Base-by-base conservation (phyloP, 2,888 invertebrate genomes). In the Ophioninae sp. region DNA sequence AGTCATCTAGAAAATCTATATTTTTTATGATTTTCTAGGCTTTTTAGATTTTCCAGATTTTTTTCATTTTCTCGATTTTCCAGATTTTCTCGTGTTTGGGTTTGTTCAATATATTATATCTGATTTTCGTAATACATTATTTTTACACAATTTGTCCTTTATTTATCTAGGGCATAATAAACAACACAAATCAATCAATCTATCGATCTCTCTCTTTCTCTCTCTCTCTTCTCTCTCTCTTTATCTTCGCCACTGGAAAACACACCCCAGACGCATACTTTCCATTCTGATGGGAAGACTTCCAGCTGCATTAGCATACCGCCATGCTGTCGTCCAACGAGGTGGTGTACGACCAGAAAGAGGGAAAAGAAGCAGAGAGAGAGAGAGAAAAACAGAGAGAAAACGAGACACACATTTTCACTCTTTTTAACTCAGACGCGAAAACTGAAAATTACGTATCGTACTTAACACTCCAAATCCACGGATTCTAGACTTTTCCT, bases 291-390 rank as follows among this genome's bases (percentile, higher is more conserved):
- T 23, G 63, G 56, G 65, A 80, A 80, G 76, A 30, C 30, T 80
- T 80, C 23, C 68, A 58, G 73, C 58, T 69, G 76, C 61, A 83
- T 83, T 83, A 80, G 73, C 83, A 83, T 83, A 83, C 72, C 20
- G 63, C 72, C 58, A 58, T 69, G 67, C 73, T 73, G 72, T 51
- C 58, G 64, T 71, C 63, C 64, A 39, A 64, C 69, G 73, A 44
- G 23, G 44, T 68, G n/a, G 69, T 68, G 44, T 44, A 68, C 56
- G 41, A 30, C 23, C 39, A 22, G 51, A 56, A 39, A 23, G 64
- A 56, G 7, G 22, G 63, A 17, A 22, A 59, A 59, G 13, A 17
- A 6, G 69, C 13, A 30, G 30, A 61, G 23, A 61, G 44, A 59
- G 13, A 68, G 61, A 76, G 13, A 76, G 41, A 75, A 69, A 56